A percentile compares a stretch with the other conserved stretches of the same genome.
Conservation (phyloP, 2,888 invertebrate species). For the Tenthredo livida region DNA sequence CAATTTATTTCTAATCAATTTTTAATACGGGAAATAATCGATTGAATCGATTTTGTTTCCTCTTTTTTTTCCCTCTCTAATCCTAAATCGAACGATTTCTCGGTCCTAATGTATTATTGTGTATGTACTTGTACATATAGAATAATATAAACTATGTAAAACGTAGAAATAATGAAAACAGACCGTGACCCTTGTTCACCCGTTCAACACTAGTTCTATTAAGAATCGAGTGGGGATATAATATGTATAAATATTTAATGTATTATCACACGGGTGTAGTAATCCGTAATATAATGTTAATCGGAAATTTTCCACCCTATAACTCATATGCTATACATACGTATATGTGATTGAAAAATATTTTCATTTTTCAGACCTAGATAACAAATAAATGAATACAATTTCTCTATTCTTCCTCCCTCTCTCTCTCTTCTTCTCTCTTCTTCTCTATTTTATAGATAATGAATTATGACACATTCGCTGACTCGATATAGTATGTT, state of each 20-base stretch:
- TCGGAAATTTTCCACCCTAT: background rate
- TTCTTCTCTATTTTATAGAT: background rate
- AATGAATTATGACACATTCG: slow-evolving; percentile 29
- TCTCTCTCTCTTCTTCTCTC: background rate
- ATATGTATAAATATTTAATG: background rate
- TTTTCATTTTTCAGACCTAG: background rate
- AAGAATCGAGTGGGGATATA: background rate
- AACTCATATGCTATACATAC: background rate
- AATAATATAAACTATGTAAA: background rate
- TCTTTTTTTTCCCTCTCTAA: background rate
- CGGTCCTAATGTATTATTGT: background rate
- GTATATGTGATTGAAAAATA: background rate
- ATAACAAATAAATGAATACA: background rate
- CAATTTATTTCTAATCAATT: background rate
- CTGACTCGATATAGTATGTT: background rate
- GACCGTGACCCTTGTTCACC: slow-evolving; percentile 36
- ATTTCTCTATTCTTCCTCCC: background rate
- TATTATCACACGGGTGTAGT: background rate
- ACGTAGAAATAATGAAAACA: slow-evolving; percentile 25
- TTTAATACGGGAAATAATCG: background rate
- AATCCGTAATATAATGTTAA: background rate
- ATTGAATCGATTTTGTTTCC: background rate
- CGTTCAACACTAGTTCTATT: slow-evolving; percentile 1
- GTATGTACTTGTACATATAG: background rate
- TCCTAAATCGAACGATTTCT: background rate